Percentiles rank a stretch among this genome's conserved stretches.
Evolutionary conservation across 2,113 vertebrate genomes (phyloP).

Genomic region (Anguilla rostrata): DNA sequence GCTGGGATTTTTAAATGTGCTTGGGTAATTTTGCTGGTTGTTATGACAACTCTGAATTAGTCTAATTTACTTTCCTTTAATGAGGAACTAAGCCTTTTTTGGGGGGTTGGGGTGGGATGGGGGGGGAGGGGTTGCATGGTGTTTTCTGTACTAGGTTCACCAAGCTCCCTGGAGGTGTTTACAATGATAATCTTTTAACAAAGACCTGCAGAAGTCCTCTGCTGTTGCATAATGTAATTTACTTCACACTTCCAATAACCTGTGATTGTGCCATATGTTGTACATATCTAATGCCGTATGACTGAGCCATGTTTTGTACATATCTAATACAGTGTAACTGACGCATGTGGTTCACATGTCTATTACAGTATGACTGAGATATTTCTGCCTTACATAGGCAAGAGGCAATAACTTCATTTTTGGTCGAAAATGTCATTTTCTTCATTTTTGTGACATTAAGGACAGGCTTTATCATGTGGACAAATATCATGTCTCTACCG

Average conservation of each 20-base stretch:
- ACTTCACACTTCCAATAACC: not conserved
- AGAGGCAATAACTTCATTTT: too few species aligned
- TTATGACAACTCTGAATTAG: slow-evolving; percentile 12
- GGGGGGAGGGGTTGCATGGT: not conserved
- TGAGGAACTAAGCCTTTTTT: not conserved
- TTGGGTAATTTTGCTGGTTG: not conserved
- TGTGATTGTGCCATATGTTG: not conserved
- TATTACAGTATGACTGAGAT: not conserved
- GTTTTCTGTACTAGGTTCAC: not conserved
- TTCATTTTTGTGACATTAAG: too few species aligned
- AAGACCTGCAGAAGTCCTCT: too few species aligned
- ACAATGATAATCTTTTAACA: too few species aligned
- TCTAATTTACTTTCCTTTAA: not conserved
- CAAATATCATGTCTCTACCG: too few species aligned
- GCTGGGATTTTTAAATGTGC: not conserved
- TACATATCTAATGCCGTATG: too few species aligned
- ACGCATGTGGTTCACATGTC: not conserved
- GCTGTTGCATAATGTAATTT: not conserved
- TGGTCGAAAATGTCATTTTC: too few species aligned
- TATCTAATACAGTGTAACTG: too few species aligned
- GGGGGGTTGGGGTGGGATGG: not conserved
- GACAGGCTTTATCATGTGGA: too few species aligned
- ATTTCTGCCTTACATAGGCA: too few species aligned
- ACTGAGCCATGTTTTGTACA: too few species aligned
- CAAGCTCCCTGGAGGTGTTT: not conserved